Evolutionary conservation across 37 sponge, comb jelly and placozoan species (phyloP).

Genomic region (Geodia barretti): DNA sequence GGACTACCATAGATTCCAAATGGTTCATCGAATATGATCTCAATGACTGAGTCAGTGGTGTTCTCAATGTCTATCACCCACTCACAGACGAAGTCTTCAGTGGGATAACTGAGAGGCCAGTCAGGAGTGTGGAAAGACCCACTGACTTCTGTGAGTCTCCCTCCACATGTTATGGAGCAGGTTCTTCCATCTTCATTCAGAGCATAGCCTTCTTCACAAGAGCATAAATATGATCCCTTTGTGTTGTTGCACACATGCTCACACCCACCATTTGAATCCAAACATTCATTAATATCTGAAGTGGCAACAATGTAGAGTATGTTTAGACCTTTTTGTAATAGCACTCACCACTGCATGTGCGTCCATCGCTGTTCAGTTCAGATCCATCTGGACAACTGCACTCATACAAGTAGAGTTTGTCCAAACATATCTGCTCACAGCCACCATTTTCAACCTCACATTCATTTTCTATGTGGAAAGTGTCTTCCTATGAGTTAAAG

Average conservation of each 20-base stretch:
- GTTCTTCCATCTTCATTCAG: conserved; percentile 1
- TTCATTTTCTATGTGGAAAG: no score
- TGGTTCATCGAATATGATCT: conserved; percentile 3
- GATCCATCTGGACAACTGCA: conserved; percentile 4
- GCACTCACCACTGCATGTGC: conserved; percentile 10
- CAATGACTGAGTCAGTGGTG: neutral
- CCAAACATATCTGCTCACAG: conserved; percentile 12
- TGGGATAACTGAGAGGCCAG: conserved; percentile 34
- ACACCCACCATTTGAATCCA: conserved; percentile 20
- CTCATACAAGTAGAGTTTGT: neutral
- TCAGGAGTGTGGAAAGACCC: conserved; percentile 21
- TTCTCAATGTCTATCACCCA: conserved; percentile 41
- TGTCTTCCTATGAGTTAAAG: no score
- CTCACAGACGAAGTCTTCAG: conserved; percentile 26
- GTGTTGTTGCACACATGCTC: conserved; percentile 35
- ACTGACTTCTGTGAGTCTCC: neutral
- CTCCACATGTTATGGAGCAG: conserved; percentile 44
- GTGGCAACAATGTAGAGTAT: no score
- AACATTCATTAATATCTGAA: conserved; percentile 56
- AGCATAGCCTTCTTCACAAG: conserved; percentile 20
- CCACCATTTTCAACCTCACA: no score
- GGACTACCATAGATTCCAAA: conserved; percentile 27
- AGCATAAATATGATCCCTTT: conserved; percentile 17
- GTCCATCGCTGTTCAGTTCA: neutral
- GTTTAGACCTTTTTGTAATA: no score